Evolutionary conservation across 2,888 invertebrate species (phyloP), one percentile per base, ranked within the genome.

Genomic region (Trachelus iudaicus): DNA sequence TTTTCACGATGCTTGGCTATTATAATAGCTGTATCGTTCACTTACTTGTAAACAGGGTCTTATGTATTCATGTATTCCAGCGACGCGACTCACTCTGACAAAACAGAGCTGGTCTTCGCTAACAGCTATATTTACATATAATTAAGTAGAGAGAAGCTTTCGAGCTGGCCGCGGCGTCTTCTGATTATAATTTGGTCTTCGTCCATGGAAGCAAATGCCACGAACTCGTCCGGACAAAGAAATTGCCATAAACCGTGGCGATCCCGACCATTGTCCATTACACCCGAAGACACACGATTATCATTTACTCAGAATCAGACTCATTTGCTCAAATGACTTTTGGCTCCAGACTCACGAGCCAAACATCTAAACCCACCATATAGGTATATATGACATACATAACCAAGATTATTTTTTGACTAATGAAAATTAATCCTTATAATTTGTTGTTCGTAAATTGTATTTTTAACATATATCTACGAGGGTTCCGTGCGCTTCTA

Each of bases 71-170:
- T 78, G 73, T 78, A 78, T 78, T 78, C 78, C 34, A 73, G 76
- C 78, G 73, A 73, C 78, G 78, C 78, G 78, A 78, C 78, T 75
- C 78, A 68, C 34, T 71, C 75, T 75, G 35, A 68, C 78, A 75
- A 75, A 75, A 73, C 78, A 35, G 75, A 15, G 73, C 35, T 34
- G 76, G 76, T 78, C 76, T 73, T 73, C 73, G 73, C 78, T 76
- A 78, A 78, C 78, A 76, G 78, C 78, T 76, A 75, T 78, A 78
- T 78, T 78, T 78, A 73, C 78, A 75, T 78, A 78, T 76, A 78
- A 78, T 78, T 78, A 78, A 76, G 69, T 75, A 35, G 69, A 78
- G 78, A 73, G 23, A 69, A 33, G 31, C 71, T 78, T 76, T 71
- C 31, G 71, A 76, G 73, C 73, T 34, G 71, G 33, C 33, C 71